Conservation (phyloP, 2,797 vertebrate genomes). For the Clarias laeviceps region DNA sequence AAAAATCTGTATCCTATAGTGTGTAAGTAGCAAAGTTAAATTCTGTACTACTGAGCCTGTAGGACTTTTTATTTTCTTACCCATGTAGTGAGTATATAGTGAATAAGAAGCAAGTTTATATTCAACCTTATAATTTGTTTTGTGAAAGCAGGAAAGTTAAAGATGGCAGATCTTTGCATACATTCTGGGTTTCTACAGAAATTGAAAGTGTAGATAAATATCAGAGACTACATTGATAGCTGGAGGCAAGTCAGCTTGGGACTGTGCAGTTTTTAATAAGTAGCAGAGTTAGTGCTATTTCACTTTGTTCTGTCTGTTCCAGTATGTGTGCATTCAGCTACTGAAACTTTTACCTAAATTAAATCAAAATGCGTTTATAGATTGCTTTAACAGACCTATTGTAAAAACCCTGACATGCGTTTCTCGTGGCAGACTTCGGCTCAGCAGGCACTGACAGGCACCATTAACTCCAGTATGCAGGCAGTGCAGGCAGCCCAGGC, state of each 20-base stretch:
- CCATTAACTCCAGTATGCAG: constrained; percentile 98
- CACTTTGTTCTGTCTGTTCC: background rate
- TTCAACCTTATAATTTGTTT: background rate
- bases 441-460: constrained; percentile 94
- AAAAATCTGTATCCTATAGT: background rate
- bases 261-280: background rate
- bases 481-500: constrained; percentile 94
- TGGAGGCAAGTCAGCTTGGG: too few species aligned
- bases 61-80: background rate
- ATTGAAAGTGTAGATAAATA: background rate
- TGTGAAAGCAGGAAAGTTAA: background rate
- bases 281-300: background rate
- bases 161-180: background rate
- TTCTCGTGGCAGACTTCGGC: constrained; percentile 84
- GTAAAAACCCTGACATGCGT: background rate
- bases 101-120: background rate
- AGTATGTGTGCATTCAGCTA: background rate
- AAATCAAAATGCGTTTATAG: background rate
- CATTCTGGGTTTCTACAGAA: background rate
- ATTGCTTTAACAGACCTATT: too few species aligned
- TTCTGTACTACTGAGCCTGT: background rate
- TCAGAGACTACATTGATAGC: background rate
- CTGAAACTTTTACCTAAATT: background rate
- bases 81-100: background rate
- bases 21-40: background rate